Evolutionary conservation across 1,140 invertebrate species (phyloP).

Genomic region (Lordiphosa stackelbergi): DNA sequence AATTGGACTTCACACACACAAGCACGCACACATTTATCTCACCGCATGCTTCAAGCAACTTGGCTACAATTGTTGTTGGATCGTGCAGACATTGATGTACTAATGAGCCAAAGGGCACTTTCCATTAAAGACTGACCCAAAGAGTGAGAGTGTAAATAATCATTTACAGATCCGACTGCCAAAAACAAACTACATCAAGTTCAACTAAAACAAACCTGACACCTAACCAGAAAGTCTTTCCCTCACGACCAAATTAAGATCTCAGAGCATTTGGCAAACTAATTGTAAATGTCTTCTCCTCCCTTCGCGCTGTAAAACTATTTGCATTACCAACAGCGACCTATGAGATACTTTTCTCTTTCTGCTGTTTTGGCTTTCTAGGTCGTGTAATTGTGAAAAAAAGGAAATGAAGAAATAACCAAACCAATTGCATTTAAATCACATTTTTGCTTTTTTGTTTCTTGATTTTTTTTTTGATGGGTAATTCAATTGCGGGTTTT

Average conservation of each 20-base stretch:
- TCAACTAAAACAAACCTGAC: conserved; percentile 49
- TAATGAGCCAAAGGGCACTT: conserved; percentile 53
- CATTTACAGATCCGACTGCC: conserved; percentile 43
- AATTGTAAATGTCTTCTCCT: conserved; percentile 61
- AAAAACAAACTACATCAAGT: conserved; percentile 71
- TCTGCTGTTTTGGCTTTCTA: conserved; percentile 73
- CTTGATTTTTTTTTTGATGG: conserved; percentile 33
- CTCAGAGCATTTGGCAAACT: conserved; percentile 70
- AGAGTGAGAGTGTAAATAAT: conserved; percentile 56
- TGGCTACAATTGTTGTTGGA: conserved; percentile 25
- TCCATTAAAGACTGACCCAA: conserved; percentile 37
- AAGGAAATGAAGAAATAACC: conserved; percentile 25
- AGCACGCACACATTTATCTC: conserved; percentile 38
- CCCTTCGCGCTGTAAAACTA: too few relatives aligned
- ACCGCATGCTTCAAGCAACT: conserved; percentile 24
- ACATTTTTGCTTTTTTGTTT: conserved; percentile 58
- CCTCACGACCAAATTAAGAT: conserved; percentile 72
- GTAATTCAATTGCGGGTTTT: conserved; percentile 53
- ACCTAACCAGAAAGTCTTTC: conserved; percentile 18
- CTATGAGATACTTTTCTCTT: conserved; percentile 18
- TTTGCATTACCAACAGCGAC: conserved; percentile 21
- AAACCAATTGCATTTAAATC: conserved; percentile 74
- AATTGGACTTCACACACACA: conserved; percentile 8
- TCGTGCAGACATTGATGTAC: conserved; percentile 58
- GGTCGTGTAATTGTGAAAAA: conserved; percentile 66